Base-by-base conservation (phyloP, 2,113 vertebrate genomes). In the Cinclus mexicanus region DNA sequence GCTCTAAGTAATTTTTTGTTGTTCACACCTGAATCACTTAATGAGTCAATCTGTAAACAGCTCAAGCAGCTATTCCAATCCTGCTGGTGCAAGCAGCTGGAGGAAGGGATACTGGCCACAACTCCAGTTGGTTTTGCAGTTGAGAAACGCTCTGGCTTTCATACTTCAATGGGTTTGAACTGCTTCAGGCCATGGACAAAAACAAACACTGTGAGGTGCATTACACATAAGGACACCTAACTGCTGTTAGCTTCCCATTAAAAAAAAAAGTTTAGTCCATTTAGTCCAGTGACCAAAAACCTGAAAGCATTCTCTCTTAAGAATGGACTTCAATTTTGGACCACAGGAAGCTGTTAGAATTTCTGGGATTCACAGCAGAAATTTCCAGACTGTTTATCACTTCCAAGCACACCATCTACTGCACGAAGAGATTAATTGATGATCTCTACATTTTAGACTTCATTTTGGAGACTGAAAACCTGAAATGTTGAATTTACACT, bases 361-460 rank as follows among this genome's bases (percentile, higher is more conserved):
- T 67, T 63, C 56, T 60, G 44, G 24, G 19, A 83, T 33, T 25
- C 41, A 25, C 1, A 68, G 11, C 12, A 68, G 7, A 26, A 56
- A 68, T 56, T 68, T 87, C 26, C 44, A 59, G 33, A 67, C 7
- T 57, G 24, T 74, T 89, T 44, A 68, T 53, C 57, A 76, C n/a
- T 60, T 64, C 53, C 63, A 81, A 37, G 46, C 0, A 0, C 0
- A 4, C 14, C 25, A 44, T 24, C 47, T 35, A 55, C 15, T 5
- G 7, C 49, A 64, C 9, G 52, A 63, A 24, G 75, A 75, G n/a
- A 49, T 29, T 11, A 85, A 44, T 2, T 89, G 55, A 44, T 33
- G 9, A 35, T 12, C 29, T 64, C 65, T 82, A 14, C 23, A 76
- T 46, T 79, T 90, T 26, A 64, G 25, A 52, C 65, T 85, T 70